These are phyloP conservation scores for Pharmacophagus antenor DNA, from an alignment of 2,888 invertebrate species.

Conservation along the genomic window DNA sequence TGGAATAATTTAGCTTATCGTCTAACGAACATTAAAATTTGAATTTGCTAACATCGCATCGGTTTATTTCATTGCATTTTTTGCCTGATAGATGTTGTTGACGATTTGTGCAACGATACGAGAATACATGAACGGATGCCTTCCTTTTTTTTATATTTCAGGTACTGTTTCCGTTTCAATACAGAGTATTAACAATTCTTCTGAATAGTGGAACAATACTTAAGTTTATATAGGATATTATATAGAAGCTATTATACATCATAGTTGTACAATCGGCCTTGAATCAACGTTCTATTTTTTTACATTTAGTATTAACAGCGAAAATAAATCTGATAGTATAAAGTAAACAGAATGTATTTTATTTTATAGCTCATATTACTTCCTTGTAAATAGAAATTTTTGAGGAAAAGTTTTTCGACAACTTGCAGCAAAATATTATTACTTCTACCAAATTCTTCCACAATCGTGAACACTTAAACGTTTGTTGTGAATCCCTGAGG, in stretches of 20 bases:
- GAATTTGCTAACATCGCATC: neutral
- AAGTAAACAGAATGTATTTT: neutral
- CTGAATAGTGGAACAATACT: neutral
- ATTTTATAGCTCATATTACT: neutral
- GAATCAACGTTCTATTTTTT: too few species aligned
- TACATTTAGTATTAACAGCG: too few species aligned
- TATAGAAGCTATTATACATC: too few species aligned
- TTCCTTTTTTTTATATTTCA: conserved; percentile 6
- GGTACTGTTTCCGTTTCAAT: conserved; percentile 26
- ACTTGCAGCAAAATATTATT: neutral
- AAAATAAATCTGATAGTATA: too few species aligned
- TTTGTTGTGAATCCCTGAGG: neutral
- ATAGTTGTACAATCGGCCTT: too few species aligned
- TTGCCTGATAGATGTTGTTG: too few species aligned
- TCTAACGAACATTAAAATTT: neutral
- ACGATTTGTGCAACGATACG: too few species aligned
- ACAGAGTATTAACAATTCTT: conserved; percentile 16
- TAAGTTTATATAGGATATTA: neutral
- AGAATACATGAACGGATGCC: too few species aligned
- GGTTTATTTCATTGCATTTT: neutral
- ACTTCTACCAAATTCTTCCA: neutral
- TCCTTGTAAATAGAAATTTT: neutral
- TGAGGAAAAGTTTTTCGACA: neutral
- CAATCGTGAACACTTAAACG: neutral
- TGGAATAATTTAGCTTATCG: neutral